Percentiles rank a stretch among this genome's conserved stretches.
Evolutionary conservation across 2,113 vertebrate genomes (phyloP).

Genomic region (Campylomormyrus tamandua): DNA sequence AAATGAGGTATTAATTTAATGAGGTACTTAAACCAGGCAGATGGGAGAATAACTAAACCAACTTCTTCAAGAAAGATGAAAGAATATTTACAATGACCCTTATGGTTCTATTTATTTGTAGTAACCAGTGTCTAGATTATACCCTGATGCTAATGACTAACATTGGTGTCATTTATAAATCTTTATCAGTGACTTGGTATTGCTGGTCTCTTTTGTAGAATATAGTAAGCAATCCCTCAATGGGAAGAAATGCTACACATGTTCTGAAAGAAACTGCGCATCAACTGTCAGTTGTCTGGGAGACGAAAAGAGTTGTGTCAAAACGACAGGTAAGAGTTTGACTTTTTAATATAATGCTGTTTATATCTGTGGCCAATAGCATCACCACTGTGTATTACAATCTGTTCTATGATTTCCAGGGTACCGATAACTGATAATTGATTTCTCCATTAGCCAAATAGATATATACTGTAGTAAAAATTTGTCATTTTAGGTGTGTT

Average conservation of each 20-base stretch:
- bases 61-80: background rate
- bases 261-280: background rate
- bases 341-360: background rate
- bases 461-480: background rate
- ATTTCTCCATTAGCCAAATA: background rate
- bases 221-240: background rate
- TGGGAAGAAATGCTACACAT: background rate
- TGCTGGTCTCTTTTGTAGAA: background rate
- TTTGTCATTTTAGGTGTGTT: background rate
- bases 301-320: background rate
- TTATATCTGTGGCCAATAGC: background rate
- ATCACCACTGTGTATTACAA: background rate
- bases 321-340: background rate
- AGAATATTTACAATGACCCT: background rate
- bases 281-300: background rate
- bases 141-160: background rate
- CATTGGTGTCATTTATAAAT: background rate
- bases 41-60: background rate
- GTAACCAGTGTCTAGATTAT: background rate
- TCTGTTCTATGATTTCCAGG: background rate
- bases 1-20: background rate
- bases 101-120: background rate
- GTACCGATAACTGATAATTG: background rate
- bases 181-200: background rate
- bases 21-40: background rate